phyloP scores from a whole-genome alignment of 2,797 vertebrate species.

The Gouania willdenowi region DNA sequence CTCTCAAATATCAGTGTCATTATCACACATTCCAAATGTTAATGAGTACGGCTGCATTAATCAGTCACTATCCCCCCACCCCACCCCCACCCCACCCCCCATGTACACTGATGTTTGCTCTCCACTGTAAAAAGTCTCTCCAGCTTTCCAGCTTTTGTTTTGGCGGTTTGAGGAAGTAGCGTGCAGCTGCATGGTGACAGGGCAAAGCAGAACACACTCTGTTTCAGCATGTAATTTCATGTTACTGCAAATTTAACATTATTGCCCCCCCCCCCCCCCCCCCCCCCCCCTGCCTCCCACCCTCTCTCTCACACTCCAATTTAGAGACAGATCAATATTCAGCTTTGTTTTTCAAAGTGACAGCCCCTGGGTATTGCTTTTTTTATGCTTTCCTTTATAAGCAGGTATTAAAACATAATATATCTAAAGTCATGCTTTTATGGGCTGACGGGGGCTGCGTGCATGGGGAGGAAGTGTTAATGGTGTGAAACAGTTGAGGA shows the following conservation, averaged over 20 bases:
- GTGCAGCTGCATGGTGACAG: conserved; percentile 70
- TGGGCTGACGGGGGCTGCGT: conserved; percentile 74
- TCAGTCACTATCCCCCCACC: too few species aligned
- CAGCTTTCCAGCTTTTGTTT: conserved; percentile 23
- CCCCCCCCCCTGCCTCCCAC: conserved; percentile 45
- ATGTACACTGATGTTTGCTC: conserved; percentile 10
- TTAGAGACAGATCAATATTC: conserved; percentile 82
- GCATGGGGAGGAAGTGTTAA: conserved; percentile 73
- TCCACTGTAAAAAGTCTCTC: conserved; percentile 24
- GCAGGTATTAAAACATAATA: conserved; percentile 82
- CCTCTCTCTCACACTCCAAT: conserved; percentile 58
- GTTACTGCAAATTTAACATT: conserved; percentile 80
- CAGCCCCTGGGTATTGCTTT: conserved; percentile 80
- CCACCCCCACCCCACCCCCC: not conserved
- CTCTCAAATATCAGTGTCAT: too few species aligned
- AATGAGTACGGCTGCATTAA: too few species aligned
- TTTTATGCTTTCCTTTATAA: conserved; percentile 83
- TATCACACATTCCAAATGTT: too few species aligned
- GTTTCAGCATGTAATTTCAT: conserved; percentile 79
- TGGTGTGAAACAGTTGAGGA: conserved; percentile 77
- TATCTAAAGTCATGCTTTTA: conserved; percentile 75
- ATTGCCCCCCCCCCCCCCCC: conserved; percentile 71
- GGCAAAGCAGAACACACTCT: conserved; percentile 69
- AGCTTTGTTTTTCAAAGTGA: conserved; percentile 83
- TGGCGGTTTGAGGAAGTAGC: conserved; percentile 60